Conservation (phyloP, 2,888 invertebrate genomes). For the Machimus atricapillus region DNA sequence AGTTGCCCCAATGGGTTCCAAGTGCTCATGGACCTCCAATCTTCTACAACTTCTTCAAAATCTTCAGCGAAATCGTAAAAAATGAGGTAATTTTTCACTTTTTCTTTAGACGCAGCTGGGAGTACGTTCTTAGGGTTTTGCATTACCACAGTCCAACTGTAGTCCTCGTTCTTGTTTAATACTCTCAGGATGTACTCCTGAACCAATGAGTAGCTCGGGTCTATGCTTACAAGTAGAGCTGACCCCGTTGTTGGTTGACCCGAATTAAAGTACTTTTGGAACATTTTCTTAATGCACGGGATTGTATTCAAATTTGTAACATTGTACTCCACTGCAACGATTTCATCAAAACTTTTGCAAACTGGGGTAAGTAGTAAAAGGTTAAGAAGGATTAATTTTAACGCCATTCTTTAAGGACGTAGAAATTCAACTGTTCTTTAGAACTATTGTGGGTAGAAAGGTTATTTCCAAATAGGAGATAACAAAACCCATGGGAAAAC, state of each 20-base stretch:
- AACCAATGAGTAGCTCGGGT: background rate
- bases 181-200: background rate
- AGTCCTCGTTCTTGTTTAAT: conserved; percentile 34
- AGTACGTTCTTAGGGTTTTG: conserved; percentile 5
- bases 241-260: conserved; percentile 42
- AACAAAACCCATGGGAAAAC: background rate
- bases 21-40: conserved; percentile 55
- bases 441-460: background rate
- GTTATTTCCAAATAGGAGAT: background rate
- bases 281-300: conserved; percentile 44
- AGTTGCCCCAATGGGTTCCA: conserved; percentile 62
- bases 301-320: background rate
- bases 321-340: background rate
- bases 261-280: conserved; percentile 45
- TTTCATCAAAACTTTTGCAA: background rate
- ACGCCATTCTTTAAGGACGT: background rate
- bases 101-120: conserved; percentile 48
- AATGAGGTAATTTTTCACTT: conserved; percentile 59
- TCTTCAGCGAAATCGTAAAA: conserved; percentile 56
- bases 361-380: background rate
- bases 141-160: conserved; percentile 43
- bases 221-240: conserved; percentile 38
- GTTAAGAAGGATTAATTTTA: background rate
- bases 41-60: conserved; percentile 54
- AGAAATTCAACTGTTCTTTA: background rate